A percentile compares a stretch with the other conserved stretches of the same genome.
phyloP scores from a whole-genome alignment of 2,113 vertebrate genomes.

The Clarias batrachus region DNA sequence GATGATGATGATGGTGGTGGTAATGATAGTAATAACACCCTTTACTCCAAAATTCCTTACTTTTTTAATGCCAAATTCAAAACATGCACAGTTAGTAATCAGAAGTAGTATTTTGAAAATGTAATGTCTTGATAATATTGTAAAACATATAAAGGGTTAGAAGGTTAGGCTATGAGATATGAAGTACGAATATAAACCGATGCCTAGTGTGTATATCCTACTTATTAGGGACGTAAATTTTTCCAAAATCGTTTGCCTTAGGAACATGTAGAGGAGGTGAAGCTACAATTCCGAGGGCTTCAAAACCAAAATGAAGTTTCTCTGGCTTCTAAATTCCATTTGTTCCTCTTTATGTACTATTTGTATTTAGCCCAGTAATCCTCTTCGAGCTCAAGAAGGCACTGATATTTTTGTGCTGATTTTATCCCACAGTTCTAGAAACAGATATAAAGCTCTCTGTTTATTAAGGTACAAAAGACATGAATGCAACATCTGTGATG shows the following conservation, averaged over 20 bases:
- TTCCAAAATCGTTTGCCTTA: not conserved
- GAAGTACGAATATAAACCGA: not conserved
- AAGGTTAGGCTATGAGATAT: not conserved
- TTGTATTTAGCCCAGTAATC: conserved; percentile 1
- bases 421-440: not conserved
- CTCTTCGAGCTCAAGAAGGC: not conserved
- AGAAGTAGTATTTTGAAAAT: conserved; percentile 15
- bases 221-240: not conserved
- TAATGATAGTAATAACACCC: not conserved
- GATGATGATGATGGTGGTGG: not conserved
- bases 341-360: not conserved
- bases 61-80: not conserved
- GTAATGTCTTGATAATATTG: not conserved
- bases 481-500: not conserved
- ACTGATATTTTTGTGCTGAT: not conserved
- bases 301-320: not conserved
- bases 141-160: not conserved
- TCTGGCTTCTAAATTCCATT: not conserved
- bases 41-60: not conserved
- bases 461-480: conserved; percentile 1
- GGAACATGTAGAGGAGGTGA: not conserved
- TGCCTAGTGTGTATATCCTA: not conserved
- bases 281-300: not conserved
- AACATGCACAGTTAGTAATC: not conserved
- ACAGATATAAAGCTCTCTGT: not conserved